phyloP scores from a whole-genome alignment of 2,797 vertebrate genomes.

The Poecilia gillii region DNA sequence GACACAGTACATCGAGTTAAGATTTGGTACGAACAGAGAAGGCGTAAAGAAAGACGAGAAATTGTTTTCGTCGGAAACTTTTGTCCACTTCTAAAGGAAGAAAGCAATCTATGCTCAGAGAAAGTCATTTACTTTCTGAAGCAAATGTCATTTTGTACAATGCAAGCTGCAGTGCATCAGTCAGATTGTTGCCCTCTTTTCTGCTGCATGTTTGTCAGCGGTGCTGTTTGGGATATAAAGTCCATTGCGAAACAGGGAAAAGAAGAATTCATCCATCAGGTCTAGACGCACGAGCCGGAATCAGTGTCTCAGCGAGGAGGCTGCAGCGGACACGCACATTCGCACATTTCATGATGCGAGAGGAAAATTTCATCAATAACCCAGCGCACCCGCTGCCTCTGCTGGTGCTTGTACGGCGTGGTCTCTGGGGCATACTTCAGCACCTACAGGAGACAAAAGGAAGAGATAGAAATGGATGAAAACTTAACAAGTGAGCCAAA shows the following conservation, averaged over 20 bases:
- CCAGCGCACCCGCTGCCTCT: conserved; percentile 83
- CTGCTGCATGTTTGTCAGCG: conserved; percentile 45
- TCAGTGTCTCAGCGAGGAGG: conserved; percentile 88
- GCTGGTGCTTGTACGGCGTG: conserved; percentile 61
- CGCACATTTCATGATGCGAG: conserved; percentile 93
- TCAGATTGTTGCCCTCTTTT: conserved; percentile 27
- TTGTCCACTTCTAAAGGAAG: conserved; percentile 8
- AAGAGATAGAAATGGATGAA: neutral
- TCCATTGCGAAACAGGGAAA: conserved; percentile 46
- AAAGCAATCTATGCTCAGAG: conserved; percentile 4
- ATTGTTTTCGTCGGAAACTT: neutral
- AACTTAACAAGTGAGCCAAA: neutral
- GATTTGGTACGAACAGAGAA: neutral
- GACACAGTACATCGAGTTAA: conserved; percentile 3
- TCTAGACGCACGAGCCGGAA: conserved; percentile 24
- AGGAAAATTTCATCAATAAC: conserved; percentile 91
- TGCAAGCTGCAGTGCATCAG: conserved; percentile 25
- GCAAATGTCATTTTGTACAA: conserved; percentile 10
- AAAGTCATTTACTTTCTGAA: conserved; percentile 23
- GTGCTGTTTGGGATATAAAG: conserved; percentile 47
- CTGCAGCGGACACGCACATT: conserved; percentile 90
- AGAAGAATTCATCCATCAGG: conserved; percentile 45
- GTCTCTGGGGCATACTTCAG: conserved; percentile 89
- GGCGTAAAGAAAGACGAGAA: conserved; percentile 1
- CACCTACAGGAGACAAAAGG: conserved; percentile 79